Evolutionary conservation across 1,140 invertebrate species (phyloP).

Genomic region (Scaptomyza hsui): DNA sequence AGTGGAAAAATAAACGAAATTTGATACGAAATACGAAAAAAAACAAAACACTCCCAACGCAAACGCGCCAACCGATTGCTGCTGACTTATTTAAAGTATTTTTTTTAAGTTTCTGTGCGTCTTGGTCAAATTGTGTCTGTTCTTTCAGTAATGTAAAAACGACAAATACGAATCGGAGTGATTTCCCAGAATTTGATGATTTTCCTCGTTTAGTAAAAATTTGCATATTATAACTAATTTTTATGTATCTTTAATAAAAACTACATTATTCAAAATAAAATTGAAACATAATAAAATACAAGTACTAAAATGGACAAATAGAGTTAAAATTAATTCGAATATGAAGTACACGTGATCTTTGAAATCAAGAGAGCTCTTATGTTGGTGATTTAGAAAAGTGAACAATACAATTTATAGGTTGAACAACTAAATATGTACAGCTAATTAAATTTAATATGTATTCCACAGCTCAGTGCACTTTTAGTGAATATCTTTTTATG

Average conservation of each 20-base stretch:
- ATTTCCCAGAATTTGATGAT: too few relatives aligned
- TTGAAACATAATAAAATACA: conserved; percentile 67
- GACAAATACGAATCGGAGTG: too few relatives aligned
- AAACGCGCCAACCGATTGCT: too few relatives aligned
- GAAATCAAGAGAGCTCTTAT: conserved; percentile 43
- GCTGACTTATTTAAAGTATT: too few relatives aligned
- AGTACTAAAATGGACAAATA: conserved; percentile 62
- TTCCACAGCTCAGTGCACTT: conserved; percentile 54
- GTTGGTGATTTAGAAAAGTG: conserved; percentile 58
- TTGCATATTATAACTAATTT: conserved; percentile 13
- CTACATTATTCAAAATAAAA: conserved; percentile 49
- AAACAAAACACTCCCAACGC: too few relatives aligned
- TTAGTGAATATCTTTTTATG: conserved; percentile 9
- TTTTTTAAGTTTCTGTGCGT: too few relatives aligned
- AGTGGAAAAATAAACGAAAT: background rate
- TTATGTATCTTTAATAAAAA: conserved; percentile 65
- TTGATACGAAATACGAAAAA: background rate
- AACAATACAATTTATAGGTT: conserved; percentile 48
- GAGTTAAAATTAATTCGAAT: conserved; percentile 58
- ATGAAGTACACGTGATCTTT: conserved; percentile 56
- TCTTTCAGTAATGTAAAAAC: too few relatives aligned
- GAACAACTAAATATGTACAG: conserved; percentile 63
- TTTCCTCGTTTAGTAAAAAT: too few relatives aligned
- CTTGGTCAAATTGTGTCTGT: too few relatives aligned
- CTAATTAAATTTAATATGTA: conserved; percentile 56